Percentiles rank a stretch among this genome's conserved stretches.
phyloP scores from a whole-genome alignment of 2,888 invertebrate species.

The Corbicula japonica region DNA sequence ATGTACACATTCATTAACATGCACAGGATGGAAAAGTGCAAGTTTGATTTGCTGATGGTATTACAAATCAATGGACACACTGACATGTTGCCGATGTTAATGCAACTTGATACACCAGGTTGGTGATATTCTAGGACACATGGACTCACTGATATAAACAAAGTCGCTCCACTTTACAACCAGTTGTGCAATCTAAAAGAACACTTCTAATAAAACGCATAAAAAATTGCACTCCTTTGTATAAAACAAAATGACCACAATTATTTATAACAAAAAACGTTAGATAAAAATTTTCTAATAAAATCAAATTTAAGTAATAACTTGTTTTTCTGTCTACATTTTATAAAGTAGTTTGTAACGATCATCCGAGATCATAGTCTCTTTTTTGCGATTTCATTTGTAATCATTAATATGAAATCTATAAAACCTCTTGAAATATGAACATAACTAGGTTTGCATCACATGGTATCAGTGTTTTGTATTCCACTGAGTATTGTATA shows the following conservation, averaged over 20 bases:
- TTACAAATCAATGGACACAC: constrained; percentile 36
- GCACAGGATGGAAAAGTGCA: not conserved
- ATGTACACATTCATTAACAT: constrained; percentile 7
- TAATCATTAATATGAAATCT: too few relatives aligned
- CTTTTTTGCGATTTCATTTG: too few relatives aligned
- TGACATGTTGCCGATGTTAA: constrained; percentile 33
- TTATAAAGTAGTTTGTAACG: too few relatives aligned
- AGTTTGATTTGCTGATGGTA: constrained; percentile 37
- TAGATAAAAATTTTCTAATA: constrained; percentile 41
- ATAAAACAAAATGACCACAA: constrained; percentile 30
- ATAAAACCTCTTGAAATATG: too few relatives aligned
- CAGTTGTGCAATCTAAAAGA: constrained; percentile 13
- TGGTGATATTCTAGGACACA: constrained; percentile 58
- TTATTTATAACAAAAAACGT: constrained; percentile 40
- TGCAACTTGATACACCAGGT: constrained; percentile 16
- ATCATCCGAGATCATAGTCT: too few relatives aligned
- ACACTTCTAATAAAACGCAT: constrained; percentile 12
- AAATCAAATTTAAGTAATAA: constrained; percentile 29
- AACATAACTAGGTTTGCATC: constrained; percentile 7
- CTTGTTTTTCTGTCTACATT: too few relatives aligned
- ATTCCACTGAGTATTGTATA: not conserved
- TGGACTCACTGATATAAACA: constrained; percentile 68
- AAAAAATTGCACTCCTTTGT: constrained; percentile 55
- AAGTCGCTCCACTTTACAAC: constrained; percentile 55
- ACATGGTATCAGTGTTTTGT: not conserved